Conservation (phyloP, 2,113 vertebrate species). For the Natator depressus region DNA sequence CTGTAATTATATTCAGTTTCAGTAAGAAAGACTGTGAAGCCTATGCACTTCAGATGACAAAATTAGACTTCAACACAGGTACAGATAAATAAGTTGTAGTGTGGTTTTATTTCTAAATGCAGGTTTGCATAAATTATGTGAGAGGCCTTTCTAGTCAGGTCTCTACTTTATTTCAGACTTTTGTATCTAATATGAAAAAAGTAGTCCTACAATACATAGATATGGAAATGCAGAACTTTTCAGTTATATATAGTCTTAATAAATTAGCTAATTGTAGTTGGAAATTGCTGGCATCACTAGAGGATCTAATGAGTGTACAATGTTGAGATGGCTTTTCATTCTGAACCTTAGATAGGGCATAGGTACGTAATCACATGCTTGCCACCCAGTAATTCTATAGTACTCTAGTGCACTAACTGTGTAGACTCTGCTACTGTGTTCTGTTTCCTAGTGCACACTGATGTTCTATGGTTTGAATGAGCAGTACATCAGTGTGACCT, state of each 20-base stretch:
- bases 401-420: background rate
- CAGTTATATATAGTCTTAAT: rapidly evolving
- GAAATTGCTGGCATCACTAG: background rate
- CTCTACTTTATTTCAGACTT: background rate
- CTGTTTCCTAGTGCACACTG: background rate
- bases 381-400: background rate
- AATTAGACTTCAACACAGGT: constrained; percentile 98
- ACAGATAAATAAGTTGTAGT: background rate
- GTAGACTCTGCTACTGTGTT: background rate
- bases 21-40: constrained; percentile 99
- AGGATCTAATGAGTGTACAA: rapidly evolving
- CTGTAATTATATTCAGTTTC: constrained; percentile 99
- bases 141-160: background rate
- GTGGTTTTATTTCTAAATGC: background rate
- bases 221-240: rapidly evolving
- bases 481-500: background rate
- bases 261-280: background rate
- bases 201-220: background rate
- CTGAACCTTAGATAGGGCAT: background rate
- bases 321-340: background rate
- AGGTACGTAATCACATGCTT: background rate
- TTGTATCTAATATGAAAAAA: background rate
- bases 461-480: background rate
- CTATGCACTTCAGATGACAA: constrained; percentile 96
- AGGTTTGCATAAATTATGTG: background rate